phyloP scores from a whole-genome alignment of 1,140 invertebrate genomes.

The Sycophila sp. region DNA sequence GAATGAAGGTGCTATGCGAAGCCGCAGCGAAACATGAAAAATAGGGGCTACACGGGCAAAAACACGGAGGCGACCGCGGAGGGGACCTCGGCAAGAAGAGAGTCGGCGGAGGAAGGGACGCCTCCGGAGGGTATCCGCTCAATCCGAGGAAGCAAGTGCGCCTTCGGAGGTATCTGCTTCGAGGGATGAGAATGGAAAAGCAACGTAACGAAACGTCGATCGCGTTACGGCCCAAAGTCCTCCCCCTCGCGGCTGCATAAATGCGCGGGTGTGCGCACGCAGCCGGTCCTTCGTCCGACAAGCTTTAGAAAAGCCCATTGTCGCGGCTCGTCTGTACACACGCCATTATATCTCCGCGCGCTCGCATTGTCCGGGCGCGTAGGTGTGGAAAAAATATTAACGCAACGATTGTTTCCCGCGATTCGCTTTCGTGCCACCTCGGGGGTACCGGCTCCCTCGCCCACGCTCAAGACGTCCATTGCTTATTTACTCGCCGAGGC shows the following conservation, averaged over 20 bases:
- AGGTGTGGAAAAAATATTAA: constrained; percentile 1
- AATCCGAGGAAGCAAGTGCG: constrained; percentile 42
- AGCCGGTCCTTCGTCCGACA: constrained; percentile 59
- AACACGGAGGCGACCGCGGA: constrained; percentile 54
- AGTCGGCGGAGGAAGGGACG: constrained; percentile 23
- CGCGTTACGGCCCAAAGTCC: constrained; percentile 63
- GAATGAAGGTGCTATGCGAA: constrained; percentile 67
- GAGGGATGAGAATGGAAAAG: constrained; percentile 66
- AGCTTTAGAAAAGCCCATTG: constrained; percentile 63
- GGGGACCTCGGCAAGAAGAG: not conserved
- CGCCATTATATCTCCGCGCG: not conserved
- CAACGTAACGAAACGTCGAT: constrained; percentile 68
- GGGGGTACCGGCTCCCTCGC: no score
- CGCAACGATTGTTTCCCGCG: no score
- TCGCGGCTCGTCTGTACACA: constrained; percentile 43
- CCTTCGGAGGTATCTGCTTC: constrained; percentile 42
- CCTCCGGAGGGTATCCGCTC: constrained; percentile 17
- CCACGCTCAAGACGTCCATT: no score
- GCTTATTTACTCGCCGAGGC: no score
- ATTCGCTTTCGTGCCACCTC: no score
- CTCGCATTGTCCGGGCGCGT: not conserved
- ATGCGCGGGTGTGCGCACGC: not conserved
- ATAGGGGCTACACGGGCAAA: constrained; percentile 66
- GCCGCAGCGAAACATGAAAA: constrained; percentile 69
- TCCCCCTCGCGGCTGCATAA: constrained; percentile 26